Percentiles rank a stretch among this genome's conserved stretches.
Evolutionary conservation across 2,113 vertebrate species (phyloP).

Genomic region (Apus apus): DNA sequence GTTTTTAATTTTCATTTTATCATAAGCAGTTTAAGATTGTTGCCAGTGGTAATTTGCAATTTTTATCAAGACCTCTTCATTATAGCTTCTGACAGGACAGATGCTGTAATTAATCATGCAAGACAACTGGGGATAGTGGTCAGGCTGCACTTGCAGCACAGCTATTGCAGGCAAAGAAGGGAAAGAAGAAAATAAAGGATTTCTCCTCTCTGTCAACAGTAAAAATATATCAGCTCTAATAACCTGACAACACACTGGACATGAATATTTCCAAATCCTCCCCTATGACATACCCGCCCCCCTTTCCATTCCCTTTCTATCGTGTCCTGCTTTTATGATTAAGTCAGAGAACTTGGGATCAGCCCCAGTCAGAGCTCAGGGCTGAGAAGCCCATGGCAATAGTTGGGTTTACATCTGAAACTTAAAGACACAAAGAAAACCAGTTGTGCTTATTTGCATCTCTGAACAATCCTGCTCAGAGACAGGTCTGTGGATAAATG

Average conservation of each 20-base stretch:
- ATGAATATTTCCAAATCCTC: not conserved
- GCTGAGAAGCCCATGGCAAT: not conserved
- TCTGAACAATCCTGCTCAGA: not conserved
- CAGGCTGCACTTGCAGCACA: slow-evolving; percentile 77
- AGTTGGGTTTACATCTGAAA: not conserved
- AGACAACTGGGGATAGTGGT: slow-evolving; percentile 90
- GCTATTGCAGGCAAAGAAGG: slow-evolving; percentile 44
- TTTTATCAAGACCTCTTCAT: slow-evolving; percentile 97
- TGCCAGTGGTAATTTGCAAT: slow-evolving; percentile 98
- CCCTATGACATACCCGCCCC: not conserved
- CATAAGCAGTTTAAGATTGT: slow-evolving; percentile 98
- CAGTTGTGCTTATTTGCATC: not conserved
- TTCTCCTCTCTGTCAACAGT: slow-evolving; percentile 67
- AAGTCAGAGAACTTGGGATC: not conserved
- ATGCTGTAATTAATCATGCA: slow-evolving; percentile 98
- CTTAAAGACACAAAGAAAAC: not conserved
- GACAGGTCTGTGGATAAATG: accelerated
- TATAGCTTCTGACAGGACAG: slow-evolving; percentile 97
- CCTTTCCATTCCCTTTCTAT: not conserved
- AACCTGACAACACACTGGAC: not conserved
- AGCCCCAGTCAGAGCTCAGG: not conserved
- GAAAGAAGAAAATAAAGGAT: slow-evolving; percentile 26
- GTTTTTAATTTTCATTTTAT: slow-evolving; percentile 99
- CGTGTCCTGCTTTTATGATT: accelerated
- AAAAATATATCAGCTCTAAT: not conserved